phyloP scores from a whole-genome alignment of 2,113 vertebrate genomes.

The Zonotrichia leucophrys region DNA sequence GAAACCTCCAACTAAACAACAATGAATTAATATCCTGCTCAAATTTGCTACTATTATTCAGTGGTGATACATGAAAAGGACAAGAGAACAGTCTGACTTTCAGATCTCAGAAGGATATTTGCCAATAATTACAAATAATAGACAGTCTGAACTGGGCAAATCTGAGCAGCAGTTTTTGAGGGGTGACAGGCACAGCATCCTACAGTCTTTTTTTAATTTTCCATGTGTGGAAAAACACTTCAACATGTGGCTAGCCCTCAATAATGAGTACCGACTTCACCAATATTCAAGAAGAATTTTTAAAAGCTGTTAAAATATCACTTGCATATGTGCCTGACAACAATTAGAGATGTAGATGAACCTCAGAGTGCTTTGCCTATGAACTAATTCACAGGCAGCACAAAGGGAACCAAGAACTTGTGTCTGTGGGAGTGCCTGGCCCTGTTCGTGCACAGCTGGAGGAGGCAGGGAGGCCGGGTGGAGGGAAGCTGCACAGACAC shows the following conservation, averaged over 20 bases:
- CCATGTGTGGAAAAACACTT: constrained; percentile 1
- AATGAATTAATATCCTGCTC: background rate
- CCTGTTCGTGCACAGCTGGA: background rate
- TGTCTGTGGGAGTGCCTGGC: background rate
- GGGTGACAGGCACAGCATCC: background rate
- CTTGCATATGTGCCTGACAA: background rate
- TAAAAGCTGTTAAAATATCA: constrained; percentile 19
- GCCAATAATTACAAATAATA: background rate
- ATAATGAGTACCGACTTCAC: background rate
- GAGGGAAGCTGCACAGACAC: background rate
- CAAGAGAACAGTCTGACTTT: background rate
- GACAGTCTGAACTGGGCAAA: background rate
- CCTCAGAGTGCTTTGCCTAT: background rate
- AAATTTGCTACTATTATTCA: background rate
- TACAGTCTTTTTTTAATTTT: background rate
- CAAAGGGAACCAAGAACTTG: background rate
- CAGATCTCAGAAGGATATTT: background rate
- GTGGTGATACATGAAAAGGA: background rate
- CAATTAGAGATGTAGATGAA: background rate
- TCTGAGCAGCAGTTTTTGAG: background rate
- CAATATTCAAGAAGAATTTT: background rate
- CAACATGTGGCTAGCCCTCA: background rate
- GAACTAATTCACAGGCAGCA: background rate
- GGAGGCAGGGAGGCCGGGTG: background rate
- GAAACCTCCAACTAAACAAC: background rate